Conservation (phyloP, 1,140 invertebrate genomes). For the Pygmarrhopalites habei region DNA sequence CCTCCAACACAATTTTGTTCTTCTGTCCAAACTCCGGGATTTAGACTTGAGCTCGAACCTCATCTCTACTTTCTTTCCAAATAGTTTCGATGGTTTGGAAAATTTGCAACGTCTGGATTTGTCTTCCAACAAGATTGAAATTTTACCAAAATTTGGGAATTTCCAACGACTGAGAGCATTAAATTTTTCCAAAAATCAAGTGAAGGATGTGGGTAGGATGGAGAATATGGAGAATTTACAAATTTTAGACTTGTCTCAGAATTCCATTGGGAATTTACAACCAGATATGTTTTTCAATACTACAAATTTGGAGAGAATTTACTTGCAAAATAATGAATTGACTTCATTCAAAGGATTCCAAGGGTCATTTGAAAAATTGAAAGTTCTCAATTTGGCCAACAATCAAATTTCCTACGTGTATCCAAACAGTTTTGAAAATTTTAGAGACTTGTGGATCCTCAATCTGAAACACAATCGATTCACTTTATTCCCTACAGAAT, state of each 20-base stretch:
- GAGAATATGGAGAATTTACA: constrained; percentile 50
- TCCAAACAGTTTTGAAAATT: constrained; percentile 72
- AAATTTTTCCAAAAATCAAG: constrained; percentile 33
- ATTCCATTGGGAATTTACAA: constrained; percentile 42
- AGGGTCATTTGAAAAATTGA: constrained; percentile 45
- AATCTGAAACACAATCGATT: constrained; percentile 66
- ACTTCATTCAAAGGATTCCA: constrained; percentile 68
- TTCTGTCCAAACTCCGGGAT: constrained; percentile 63
- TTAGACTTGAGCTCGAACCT: constrained; percentile 70
- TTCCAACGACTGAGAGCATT: constrained; percentile 16
- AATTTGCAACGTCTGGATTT: constrained; percentile 39
- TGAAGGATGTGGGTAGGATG: constrained; percentile 36
- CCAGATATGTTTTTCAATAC: constrained; percentile 42
- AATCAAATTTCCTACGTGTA: constrained; percentile 71
- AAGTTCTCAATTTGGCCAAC: constrained; percentile 63
- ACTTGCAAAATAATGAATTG: constrained; percentile 54
- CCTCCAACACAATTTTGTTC: constrained; percentile 63
- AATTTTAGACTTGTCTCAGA: constrained; percentile 62
- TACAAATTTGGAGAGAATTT: constrained; percentile 41
- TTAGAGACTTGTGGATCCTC: constrained; percentile 62
- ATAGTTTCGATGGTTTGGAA: constrained; percentile 36
- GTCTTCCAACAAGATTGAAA: constrained; percentile 39
- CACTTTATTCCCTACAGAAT: constrained; percentile 70
- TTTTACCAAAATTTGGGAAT: constrained; percentile 34
- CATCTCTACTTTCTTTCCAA: constrained; percentile 51